Evolutionary conservation across 2,888 invertebrate species (phyloP).

Genomic region (Drosophila demipolita): DNA sequence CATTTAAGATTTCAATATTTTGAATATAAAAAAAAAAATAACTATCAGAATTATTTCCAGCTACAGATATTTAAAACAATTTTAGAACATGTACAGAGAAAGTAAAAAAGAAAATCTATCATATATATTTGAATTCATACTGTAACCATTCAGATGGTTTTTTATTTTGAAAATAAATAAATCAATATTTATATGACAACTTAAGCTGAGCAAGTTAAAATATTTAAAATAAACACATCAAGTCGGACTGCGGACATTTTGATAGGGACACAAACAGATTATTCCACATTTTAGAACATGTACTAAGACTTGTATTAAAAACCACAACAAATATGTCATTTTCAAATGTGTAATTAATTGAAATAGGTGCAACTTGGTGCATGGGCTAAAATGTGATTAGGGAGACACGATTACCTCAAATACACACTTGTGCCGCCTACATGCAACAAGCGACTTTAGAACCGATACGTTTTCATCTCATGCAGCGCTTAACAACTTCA

Average conservation of each 20-base stretch:
- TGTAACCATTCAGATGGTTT: neutral
- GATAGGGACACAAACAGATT: neutral
- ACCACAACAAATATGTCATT: neutral
- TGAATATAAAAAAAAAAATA: neutral
- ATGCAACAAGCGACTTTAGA: slow-evolving; percentile 26
- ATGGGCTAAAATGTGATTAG: slow-evolving; percentile 2
- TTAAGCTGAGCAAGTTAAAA: neutral
- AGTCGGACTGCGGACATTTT: neutral
- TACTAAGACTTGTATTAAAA: neutral
- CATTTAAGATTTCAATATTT: neutral
- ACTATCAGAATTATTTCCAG: neutral
- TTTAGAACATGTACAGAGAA: neutral
- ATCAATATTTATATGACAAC: neutral
- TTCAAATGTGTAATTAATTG: neutral
- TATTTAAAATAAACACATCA: neutral
- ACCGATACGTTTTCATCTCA: slow-evolving; percentile 41
- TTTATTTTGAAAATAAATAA: neutral
- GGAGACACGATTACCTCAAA: neutral
- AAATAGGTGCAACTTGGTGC: neutral
- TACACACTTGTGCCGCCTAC: neutral
- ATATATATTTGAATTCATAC: neutral
- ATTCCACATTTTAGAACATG: neutral
- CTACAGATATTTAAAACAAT: no score
- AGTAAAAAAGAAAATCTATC: neutral
- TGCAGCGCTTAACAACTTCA: slow-evolving; percentile 46